phyloP scores from a whole-genome alignment of 1,140 invertebrate species.

The Adoxophyes honmai region DNA sequence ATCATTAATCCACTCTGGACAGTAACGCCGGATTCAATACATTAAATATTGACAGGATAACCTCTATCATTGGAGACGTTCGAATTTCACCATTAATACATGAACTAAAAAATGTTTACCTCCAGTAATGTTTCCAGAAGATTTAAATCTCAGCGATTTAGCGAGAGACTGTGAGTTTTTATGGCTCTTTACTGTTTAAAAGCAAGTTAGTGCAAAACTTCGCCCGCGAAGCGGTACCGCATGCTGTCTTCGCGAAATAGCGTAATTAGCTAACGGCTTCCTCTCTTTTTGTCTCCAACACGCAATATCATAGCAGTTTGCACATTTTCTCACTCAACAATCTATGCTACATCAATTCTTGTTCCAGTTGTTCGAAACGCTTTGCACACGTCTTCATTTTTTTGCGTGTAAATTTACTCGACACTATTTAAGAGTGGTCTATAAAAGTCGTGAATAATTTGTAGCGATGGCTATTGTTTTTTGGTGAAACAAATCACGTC shows the following conservation, averaged over 20 bases:
- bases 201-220: slow-evolving; percentile 11
- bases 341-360: too few relatives aligned
- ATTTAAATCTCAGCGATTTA: background rate
- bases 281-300: background rate
- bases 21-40: too few relatives aligned
- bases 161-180: background rate
- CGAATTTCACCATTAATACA: too few relatives aligned
- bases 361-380: too few relatives aligned
- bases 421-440: background rate
- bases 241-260: slow-evolving; percentile 6
- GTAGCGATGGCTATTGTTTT: background rate
- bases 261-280: slow-evolving; percentile 2
- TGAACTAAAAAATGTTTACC: too few relatives aligned
- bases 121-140: background rate
- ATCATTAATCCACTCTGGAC: too few relatives aligned
- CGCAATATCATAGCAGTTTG: slow-evolving; percentile 4
- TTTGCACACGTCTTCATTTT: background rate
- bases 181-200: slow-evolving; percentile 9
- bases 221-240: background rate
- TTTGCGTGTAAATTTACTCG: background rate
- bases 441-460: background rate
- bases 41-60: too few relatives aligned
- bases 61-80: too few relatives aligned
- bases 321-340: background rate
- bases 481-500: background rate